Evolutionary conservation across 1,140 invertebrate genomes (phyloP).

Genomic region (Sweltsa coloradensis): DNA sequence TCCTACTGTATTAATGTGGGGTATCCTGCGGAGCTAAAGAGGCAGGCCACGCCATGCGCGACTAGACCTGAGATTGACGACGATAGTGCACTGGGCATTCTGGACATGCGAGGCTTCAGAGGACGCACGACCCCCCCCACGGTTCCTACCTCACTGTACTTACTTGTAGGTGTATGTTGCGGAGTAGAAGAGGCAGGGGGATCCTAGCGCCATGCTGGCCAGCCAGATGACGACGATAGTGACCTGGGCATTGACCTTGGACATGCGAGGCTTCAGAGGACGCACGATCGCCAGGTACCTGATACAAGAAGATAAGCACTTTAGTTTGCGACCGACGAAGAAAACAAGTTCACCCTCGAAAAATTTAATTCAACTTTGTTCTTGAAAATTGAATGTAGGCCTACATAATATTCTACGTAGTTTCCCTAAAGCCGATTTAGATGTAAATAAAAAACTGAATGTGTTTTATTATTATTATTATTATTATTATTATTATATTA

Average conservation of each 20-base stretch:
- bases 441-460: too few species aligned
- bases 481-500: too few species aligned
- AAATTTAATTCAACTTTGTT: too few species aligned
- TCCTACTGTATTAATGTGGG: too few species aligned
- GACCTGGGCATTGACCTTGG: slow-evolving; percentile 32
- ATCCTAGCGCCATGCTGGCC: slow-evolving; percentile 32
- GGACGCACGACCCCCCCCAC: slow-evolving; percentile 47
- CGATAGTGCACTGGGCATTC: slow-evolving; percentile 36
- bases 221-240: slow-evolving; percentile 44
- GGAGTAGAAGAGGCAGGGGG: slow-evolving; percentile 39
- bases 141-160: too few species aligned
- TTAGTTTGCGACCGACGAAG: not conserved
- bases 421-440: too few species aligned
- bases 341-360: too few species aligned
- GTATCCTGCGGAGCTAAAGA: too few species aligned
- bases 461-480: too few species aligned
- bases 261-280: slow-evolving; percentile 40
- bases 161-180: slow-evolving; percentile 27
- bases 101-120: slow-evolving; percentile 38
- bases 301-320: not conserved
- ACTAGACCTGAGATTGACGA: slow-evolving; percentile 37
- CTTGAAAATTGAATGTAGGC: too few species aligned
- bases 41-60: too few species aligned
- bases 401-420: too few species aligned
- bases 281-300: slow-evolving; percentile 50